Percentiles rank a stretch among this genome's conserved stretches.
Evolutionary conservation across 1,140 invertebrate species (phyloP).

Genomic region (Oreohelix idahoensis): DNA sequence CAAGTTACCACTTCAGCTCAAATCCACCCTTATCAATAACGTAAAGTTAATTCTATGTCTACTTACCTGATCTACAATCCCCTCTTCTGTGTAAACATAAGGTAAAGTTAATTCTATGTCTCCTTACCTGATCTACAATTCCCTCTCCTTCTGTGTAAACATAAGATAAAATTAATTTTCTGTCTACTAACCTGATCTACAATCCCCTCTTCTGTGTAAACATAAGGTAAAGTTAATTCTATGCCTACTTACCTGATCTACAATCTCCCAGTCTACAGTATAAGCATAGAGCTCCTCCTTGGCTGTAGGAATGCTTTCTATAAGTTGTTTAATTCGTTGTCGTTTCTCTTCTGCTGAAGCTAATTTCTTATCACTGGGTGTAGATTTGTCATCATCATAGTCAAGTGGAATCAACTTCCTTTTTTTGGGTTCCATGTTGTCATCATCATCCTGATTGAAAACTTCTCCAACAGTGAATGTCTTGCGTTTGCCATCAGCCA

Average conservation of each 20-base stretch:
- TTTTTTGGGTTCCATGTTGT: constrained; percentile 80
- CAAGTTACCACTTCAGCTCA: too few relatives aligned
- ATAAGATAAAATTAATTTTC: too few relatives aligned
- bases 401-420: constrained; percentile 86
- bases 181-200: too few relatives aligned
- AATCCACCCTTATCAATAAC: too few relatives aligned
- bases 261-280: constrained; percentile 91
- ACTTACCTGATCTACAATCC: constrained; percentile 81
- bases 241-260: constrained; percentile 81
- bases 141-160: too few relatives aligned
- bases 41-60: too few relatives aligned
- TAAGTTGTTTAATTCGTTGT: constrained; percentile 95
- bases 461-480: constrained; percentile 90
- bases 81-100: too few relatives aligned
- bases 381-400: constrained; percentile 73
- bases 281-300: constrained; percentile 96
- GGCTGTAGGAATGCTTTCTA: constrained; percentile 98
- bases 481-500: constrained; percentile 75
- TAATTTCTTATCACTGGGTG: constrained; percentile 67
- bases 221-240: too few relatives aligned
- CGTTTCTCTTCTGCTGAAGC: constrained; percentile 87
- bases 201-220: constrained; percentile 89
- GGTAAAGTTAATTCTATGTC: too few relatives aligned
- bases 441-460: constrained; percentile 91
- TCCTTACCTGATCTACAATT: too few relatives aligned